A percentile compares a stretch with the other conserved stretches of the same genome.
Evolutionary conservation across 2,113 vertebrate genomes (phyloP).

Genomic region (Bubalus kerabau): DNA sequence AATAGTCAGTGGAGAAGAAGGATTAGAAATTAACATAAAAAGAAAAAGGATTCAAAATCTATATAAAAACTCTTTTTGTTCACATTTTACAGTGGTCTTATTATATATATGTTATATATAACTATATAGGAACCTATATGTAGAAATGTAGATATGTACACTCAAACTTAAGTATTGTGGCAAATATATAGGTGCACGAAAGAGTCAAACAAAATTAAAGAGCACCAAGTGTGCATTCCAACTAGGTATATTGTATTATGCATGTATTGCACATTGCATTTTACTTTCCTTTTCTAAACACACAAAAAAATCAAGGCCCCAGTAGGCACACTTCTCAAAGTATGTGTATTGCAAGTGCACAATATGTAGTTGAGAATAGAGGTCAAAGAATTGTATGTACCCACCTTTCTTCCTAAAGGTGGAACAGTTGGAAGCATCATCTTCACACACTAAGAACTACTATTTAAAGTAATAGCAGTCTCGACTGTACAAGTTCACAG

Average conservation of each 20-base stretch:
- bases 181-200: not conserved
- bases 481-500: constrained; percentile 5
- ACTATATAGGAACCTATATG: not conserved
- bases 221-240: not conserved
- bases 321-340: not conserved
- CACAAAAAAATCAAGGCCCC: not conserved
- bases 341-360: not conserved
- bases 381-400: not conserved
- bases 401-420: not conserved
- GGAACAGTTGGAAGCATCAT: not conserved
- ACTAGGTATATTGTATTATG: not conserved
- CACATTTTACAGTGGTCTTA: not conserved
- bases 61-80: not conserved
- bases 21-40: not conserved
- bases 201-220: not conserved
- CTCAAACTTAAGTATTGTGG: not conserved
- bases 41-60: not conserved
- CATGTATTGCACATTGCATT: not conserved
- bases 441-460: not conserved
- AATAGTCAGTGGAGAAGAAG: not conserved
- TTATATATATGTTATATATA: not conserved
- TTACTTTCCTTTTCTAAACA: constrained; percentile 16
- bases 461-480: constrained; percentile 20
- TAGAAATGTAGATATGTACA: not conserved
- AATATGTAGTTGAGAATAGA: not conserved